These are phyloP conservation scores for Zapus hudsonius DNA, from an alignment of 2,113 vertebrate species.

Conservation along the genomic window DNA sequence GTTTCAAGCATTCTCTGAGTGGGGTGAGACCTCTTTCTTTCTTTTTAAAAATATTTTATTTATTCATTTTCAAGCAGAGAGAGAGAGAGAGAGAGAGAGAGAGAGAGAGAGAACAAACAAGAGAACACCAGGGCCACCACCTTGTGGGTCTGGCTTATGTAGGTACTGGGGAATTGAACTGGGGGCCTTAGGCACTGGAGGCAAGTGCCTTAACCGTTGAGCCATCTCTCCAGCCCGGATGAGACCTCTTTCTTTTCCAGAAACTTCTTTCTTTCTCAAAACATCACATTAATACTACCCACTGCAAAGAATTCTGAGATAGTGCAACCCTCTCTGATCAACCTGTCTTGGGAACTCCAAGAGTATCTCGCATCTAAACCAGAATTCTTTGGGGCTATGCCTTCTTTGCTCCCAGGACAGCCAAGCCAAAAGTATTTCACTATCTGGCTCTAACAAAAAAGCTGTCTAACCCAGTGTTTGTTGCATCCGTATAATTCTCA, in stretches of 20 bases:
- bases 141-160: too few species aligned
- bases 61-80: too few species aligned
- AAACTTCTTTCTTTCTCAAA: not conserved
- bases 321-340: not conserved
- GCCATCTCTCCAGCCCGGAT: too few species aligned
- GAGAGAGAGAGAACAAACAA: too few species aligned
- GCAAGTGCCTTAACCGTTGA: too few species aligned
- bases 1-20: rapidly evolving
- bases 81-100: too few species aligned
- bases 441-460: conserved; percentile 20
- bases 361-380: not conserved
- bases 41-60: too few species aligned
- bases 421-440: not conserved
- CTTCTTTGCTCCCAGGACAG: not conserved
- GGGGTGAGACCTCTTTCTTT: not conserved
- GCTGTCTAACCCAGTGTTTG: not conserved
- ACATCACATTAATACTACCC: not conserved
- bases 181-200: too few species aligned
- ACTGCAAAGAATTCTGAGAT: not conserved
- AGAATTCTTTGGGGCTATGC: not conserved
- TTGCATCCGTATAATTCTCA: conserved; percentile 23
- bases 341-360: not conserved
- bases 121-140: too few species aligned
- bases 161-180: too few species aligned
- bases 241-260: not conserved